phyloP scores from a whole-genome alignment of 2,888 invertebrate species.

The Lordiphosa andalusiaca region DNA sequence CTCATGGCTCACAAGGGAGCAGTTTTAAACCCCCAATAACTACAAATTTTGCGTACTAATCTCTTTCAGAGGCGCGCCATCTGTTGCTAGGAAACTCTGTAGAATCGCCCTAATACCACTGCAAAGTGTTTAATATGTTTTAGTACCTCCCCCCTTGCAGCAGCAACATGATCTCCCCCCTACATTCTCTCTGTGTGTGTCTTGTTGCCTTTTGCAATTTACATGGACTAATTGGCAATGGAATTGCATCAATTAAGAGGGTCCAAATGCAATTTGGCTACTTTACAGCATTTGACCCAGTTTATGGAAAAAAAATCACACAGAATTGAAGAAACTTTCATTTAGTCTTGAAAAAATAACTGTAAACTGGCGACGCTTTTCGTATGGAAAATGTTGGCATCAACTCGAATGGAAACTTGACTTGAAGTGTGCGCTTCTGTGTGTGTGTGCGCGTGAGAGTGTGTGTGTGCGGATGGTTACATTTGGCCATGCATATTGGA shows the following conservation, averaged over 20 bases:
- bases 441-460: constrained; percentile 7
- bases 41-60: no score
- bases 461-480: constrained; percentile 6
- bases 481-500: constrained; percentile 64
- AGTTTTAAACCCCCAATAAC: no score
- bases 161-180: no score
- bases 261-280: constrained; percentile 47
- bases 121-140: no score
- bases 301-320: constrained; percentile 12
- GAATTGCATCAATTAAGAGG: constrained; percentile 57
- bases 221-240: constrained; percentile 54
- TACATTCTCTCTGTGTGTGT: background rate
- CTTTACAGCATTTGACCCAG: constrained; percentile 52
- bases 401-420: constrained; percentile 51
- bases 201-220: constrained; percentile 14
- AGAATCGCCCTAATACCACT: no score
- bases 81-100: no score
- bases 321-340: background rate
- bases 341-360: background rate
- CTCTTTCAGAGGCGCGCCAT: no score
- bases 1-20: no score
- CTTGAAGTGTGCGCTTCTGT: no score
- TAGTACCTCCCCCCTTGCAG: no score
- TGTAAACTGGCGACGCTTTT: constrained; percentile 10
- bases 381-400: constrained; percentile 47